phyloP scores from a whole-genome alignment of 1,140 invertebrate species.

The Subanguina moxae region DNA sequence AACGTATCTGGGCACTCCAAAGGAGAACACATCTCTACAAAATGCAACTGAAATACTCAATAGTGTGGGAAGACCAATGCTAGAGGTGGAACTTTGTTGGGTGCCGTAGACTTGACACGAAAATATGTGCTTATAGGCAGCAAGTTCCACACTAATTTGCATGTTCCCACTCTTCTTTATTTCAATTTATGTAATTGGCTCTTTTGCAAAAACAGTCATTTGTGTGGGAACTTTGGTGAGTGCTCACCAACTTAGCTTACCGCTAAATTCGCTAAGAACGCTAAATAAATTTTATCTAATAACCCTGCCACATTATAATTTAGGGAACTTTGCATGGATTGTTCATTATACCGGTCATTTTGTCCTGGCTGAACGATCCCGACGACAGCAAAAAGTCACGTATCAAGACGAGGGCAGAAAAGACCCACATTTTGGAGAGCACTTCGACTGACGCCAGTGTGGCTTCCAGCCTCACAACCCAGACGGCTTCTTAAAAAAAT shows the following conservation, averaged over 20 bases:
- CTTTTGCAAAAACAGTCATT: constrained; percentile 16
- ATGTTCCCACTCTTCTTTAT: constrained; percentile 19
- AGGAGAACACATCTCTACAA: background rate
- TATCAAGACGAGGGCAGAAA: too few relatives aligned
- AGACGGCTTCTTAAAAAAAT: too few relatives aligned
- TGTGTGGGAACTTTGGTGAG: constrained; percentile 15
- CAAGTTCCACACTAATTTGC: constrained; percentile 24
- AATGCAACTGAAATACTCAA: constrained; percentile 10
- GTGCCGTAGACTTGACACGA: background rate
- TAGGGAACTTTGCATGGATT: constrained; percentile 1
- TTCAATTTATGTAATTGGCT: constrained; percentile 14
- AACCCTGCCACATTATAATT: background rate
- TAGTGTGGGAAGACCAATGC: constrained; percentile 32
- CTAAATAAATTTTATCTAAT: too few relatives aligned
- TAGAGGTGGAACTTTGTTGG: too few relatives aligned
- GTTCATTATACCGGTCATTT: background rate
- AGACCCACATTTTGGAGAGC: too few relatives aligned
- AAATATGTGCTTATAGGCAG: background rate
- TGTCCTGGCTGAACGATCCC: background rate
- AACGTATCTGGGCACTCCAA: background rate
- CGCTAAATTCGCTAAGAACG: too few relatives aligned
- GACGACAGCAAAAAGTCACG: background rate
- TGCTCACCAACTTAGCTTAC: too few relatives aligned
- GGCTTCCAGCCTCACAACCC: too few relatives aligned
- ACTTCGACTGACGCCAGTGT: too few relatives aligned